Conservation (phyloP, 1,140 invertebrate species). For the Kradibia gibbosae region DNA sequence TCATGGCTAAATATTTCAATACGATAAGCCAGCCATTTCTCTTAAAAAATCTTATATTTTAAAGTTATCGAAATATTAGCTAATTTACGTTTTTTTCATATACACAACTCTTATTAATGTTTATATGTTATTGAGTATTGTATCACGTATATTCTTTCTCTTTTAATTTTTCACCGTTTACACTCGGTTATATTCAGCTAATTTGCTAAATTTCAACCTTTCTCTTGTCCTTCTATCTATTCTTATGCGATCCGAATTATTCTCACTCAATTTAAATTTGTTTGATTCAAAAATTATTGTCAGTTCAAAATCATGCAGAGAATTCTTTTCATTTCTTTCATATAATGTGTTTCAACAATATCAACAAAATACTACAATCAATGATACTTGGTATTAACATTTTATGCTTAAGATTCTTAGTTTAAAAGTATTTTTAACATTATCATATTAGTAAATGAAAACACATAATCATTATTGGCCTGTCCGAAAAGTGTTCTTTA, state of each 20-base stretch:
- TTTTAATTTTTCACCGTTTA: no score
- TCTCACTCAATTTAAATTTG: no score
- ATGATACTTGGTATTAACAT: no score
- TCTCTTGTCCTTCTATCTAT: not conserved
- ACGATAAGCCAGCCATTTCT: slow-evolving; percentile 47
- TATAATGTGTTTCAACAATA: no score
- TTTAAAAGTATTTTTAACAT: no score
- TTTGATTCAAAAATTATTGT: slow-evolving; percentile 50
- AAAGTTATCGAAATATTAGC: not conserved
- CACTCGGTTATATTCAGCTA: not conserved
- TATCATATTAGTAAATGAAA: no score
- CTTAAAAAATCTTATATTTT: slow-evolving; percentile 4
- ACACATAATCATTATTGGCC: no score
- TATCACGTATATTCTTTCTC: slow-evolving; percentile 34
- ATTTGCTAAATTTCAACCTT: no score
- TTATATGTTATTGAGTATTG: slow-evolving; percentile 41
- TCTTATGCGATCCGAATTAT: no score
- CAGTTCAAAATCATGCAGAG: slow-evolving; percentile 34
- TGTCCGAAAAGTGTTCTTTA: no score
- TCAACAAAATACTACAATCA: no score
- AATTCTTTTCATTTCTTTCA: not conserved
- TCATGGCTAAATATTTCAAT: slow-evolving; percentile 47
- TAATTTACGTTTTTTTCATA: slow-evolving; percentile 13
- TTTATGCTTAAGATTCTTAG: no score
- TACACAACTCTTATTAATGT: slow-evolving; percentile 6